A percentile compares a stretch with the other conserved stretches of the same genome.
Evolutionary conservation across 1,140 invertebrate species (phyloP).

Genomic region (Sitobion miscanthi): DNA sequence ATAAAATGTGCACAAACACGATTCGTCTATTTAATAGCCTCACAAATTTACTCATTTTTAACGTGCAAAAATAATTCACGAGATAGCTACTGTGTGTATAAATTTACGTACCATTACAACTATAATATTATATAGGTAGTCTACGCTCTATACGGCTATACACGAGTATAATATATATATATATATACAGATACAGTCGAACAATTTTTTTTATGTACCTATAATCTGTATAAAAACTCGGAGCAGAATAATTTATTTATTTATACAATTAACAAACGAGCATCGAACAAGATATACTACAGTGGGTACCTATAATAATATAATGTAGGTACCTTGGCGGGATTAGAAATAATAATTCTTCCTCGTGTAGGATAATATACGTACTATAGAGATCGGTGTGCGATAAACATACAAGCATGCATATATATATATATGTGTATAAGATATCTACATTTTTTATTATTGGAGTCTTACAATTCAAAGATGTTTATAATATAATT

Average conservation of each 20-base stretch:
- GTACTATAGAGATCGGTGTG: background rate
- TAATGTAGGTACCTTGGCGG: background rate
- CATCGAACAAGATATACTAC: background rate
- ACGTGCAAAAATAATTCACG: background rate
- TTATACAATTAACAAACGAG: conserved; percentile 17
- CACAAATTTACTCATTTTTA: background rate
- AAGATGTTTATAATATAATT: background rate
- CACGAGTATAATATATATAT: background rate
- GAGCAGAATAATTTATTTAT: background rate
- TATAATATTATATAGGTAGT: background rate
- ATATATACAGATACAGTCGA: background rate
- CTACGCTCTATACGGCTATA: too few relatives aligned
- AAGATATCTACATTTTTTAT: background rate
- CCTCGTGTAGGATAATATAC: background rate
- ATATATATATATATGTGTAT: background rate
- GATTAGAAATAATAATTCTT: conserved; percentile 8
- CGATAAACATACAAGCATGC: background rate
- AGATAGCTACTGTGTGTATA: background rate
- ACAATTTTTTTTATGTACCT: background rate
- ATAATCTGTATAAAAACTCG: background rate
- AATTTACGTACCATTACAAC: background rate
- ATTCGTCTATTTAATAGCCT: background rate
- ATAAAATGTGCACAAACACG: background rate
- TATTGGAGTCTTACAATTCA: background rate
- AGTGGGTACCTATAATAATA: background rate